These are phyloP conservation scores for Muscina levida DNA, from an alignment of 2,888 invertebrate genomes.

Conservation along the genomic window DNA sequence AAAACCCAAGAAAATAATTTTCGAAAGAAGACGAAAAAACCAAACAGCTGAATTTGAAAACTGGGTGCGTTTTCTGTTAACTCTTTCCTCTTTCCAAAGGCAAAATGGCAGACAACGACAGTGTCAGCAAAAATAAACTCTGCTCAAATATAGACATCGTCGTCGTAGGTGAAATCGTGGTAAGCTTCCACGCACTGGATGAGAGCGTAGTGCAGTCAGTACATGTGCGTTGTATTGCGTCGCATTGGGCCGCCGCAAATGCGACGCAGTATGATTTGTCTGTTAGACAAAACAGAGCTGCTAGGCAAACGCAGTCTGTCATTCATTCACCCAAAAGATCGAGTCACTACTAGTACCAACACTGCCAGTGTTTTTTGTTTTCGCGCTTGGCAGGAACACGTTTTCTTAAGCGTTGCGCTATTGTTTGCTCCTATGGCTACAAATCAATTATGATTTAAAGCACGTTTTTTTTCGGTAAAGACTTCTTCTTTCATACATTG, in stretches of 20 bases:
- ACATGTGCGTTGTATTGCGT: not conserved
- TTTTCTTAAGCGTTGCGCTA: conserved; percentile 21
- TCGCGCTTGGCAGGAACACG: conserved; percentile 22
- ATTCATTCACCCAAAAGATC: no score
- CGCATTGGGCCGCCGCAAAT: conserved; percentile 5
- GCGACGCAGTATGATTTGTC: not conserved
- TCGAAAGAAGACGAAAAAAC: conserved; percentile 2
- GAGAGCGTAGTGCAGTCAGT: not conserved
- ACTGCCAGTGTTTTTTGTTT: not conserved
- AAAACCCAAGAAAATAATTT: not conserved
- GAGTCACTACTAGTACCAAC: no score
- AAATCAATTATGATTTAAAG: conserved; percentile 66
- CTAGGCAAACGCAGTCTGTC: no score
- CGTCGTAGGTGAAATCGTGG: conserved; percentile 62
- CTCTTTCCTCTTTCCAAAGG: conserved; percentile 10
- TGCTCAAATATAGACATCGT: conserved; percentile 30
- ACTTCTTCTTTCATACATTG: conserved; percentile 13
- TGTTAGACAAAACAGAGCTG: no score
- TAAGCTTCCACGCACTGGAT: conserved; percentile 47
- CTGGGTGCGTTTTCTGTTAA: conserved; percentile 62
- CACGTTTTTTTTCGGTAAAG: conserved; percentile 60
- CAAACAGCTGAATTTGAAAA: conserved; percentile 50
- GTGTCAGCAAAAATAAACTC: conserved; percentile 2
- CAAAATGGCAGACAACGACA: conserved; percentile 14
- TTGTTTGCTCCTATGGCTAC: conserved; percentile 30